Base-by-base conservation (phyloP, 2,888 invertebrate species). In the Julus scanicus region DNA sequence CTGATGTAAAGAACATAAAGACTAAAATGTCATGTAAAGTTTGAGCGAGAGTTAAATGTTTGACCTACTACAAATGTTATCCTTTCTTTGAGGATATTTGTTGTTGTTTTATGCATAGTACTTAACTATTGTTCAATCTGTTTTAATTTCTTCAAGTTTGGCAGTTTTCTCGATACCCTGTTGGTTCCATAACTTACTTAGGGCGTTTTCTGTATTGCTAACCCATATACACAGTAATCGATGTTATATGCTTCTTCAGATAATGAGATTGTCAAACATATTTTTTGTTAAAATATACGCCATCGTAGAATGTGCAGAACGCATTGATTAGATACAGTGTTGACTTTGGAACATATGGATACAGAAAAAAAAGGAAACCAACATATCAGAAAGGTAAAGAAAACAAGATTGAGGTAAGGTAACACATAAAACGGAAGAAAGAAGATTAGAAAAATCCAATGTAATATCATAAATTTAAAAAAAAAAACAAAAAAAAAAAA, bases 251-350 rank as follows among this genome's bases (percentile, higher is more conserved):
- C 63, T 63, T 63, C 63, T 63, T 6, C 63, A 63, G 63, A 63
- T 63, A 63, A 63, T 63, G 63, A 63, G 63, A 63, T 63, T 63
- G 63, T 63, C 63, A 63, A 63, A 63, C 63, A 63, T 63, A 63
- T 63, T n/a, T 63, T 63, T 63, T 63, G n/a, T 63, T 63, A n/a
- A 63, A 63, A 20, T n/a, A 6, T n/a, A 63, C 63, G 17, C n/a
- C 6, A 63, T n/a, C 63, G n/a, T 63, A n/a, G 6, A 63, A n/a
- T 17, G 63, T n/a, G 63, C 17, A 6, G 63, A 17, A n/a, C 2
- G 5, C 63, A 63, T n/a, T 63, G 63, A 63, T 63, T 63, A n/a
- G n/a, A 63, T 63, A 0, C n/a, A 17, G 3, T 63, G 63, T n/a
- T 17, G 63, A n/a, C 63, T 4, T 2, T 63, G 63, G 1, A 63